phyloP scores from a whole-genome alignment of 1,140 invertebrate species.

The Lamellibrachia luymesi region DNA sequence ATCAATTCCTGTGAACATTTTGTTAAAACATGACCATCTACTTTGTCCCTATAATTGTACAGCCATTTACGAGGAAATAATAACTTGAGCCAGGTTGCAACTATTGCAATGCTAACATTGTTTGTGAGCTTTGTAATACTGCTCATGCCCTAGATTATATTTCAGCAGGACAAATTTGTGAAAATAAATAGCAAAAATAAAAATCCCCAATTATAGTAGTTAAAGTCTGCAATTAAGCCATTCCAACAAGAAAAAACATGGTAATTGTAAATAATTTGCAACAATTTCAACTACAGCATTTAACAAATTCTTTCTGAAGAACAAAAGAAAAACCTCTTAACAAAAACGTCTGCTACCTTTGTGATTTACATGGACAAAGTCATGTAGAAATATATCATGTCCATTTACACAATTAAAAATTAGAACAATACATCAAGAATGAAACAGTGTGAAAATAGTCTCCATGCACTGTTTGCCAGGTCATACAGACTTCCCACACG shows the following conservation, averaged over 20 bases:
- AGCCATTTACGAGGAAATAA: neutral
- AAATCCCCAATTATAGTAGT: neutral
- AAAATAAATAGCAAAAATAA: neutral
- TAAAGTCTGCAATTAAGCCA: no score
- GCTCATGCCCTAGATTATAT: neutral
- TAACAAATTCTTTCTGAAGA: neutral
- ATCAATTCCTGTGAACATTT: neutral
- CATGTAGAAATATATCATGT: no score
- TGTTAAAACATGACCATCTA: neutral
- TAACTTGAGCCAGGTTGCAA: conserved; percentile 31
- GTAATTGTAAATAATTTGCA: no score
- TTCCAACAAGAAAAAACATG: no score
- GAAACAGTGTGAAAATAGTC: no score
- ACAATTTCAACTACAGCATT: neutral
- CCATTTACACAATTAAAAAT: no score
- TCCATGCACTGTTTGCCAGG: no score
- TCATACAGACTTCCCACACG: no score
- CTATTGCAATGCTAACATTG: neutral
- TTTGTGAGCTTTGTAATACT: neutral
- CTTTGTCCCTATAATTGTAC: neutral
- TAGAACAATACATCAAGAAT: no score
- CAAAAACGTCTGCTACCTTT: neutral
- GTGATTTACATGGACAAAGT: no score
- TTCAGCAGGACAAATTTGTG: neutral
- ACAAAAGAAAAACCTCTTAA: no score